Evolutionary conservation across 2,888 invertebrate genomes (phyloP).

Genomic region (Zelleria hepariella): DNA sequence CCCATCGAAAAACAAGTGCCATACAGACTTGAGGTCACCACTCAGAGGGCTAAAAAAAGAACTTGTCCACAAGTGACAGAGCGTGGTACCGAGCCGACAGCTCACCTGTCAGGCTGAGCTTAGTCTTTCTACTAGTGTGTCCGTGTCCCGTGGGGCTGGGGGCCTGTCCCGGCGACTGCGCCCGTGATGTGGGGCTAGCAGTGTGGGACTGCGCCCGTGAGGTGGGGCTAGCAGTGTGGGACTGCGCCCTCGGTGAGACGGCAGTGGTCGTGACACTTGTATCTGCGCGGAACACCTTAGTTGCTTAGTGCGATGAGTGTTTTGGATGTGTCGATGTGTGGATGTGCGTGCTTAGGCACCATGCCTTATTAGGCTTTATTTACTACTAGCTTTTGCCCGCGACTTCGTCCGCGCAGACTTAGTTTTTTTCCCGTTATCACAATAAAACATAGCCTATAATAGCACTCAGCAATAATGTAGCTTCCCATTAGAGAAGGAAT

Average conservation of each 20-base stretch:
- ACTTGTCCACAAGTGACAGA: too few relatives aligned
- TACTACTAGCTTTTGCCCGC: too few relatives aligned
- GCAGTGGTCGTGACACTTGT: conserved; percentile 46
- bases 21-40: neutral
- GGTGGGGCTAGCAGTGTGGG: neutral
- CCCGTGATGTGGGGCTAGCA: neutral
- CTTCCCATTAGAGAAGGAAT: too few relatives aligned
- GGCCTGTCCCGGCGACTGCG: conserved; percentile 34
- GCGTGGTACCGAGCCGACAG: conserved; percentile 4
- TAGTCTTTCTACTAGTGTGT: conserved; percentile 75
- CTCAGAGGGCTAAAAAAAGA: neutral
- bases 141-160: conserved; percentile 73
- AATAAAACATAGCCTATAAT: too few relatives aligned
- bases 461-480: too few relatives aligned
- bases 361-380: neutral
- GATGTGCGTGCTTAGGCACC: neutral
- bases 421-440: too few relatives aligned
- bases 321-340: neutral
- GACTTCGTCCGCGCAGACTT: too few relatives aligned
- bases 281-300: conserved; percentile 59
- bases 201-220: neutral
- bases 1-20: too few relatives aligned
- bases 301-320: conserved; percentile 38
- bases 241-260: conserved; percentile 20
- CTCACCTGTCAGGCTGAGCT: conserved; percentile 78